Evolutionary conservation across 2,888 invertebrate species (phyloP), one percentile per base, ranked within the genome.

Genomic region (Sarcophaga variegata): DNA sequence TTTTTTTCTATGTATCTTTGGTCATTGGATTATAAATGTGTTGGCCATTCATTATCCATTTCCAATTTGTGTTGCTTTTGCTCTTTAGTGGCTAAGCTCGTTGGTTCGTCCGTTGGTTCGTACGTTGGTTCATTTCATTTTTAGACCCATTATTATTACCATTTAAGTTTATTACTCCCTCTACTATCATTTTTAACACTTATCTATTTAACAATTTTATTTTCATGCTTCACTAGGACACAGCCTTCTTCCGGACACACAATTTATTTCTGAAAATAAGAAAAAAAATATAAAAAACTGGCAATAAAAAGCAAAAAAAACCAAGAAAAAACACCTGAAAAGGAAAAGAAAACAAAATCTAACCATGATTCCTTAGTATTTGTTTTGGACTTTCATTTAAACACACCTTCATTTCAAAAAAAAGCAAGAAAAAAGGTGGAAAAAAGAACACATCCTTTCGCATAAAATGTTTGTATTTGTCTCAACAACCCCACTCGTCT

Each of bases 121-220:
- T 20, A n/a, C 59, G 3, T 67, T 77, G 71, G 62, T 71, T 64
- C 60, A n/a, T 22, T 8, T 12, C 11, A 54, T 63, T 75, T 67
- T 77, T 11, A 62, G 54, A 54, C 22, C 63, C 22, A 77, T 70
- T 74, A 60, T 64, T 79, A 74, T 70, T 69, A 64, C 80, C 75
- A 81, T 77, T 89, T 90, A 89, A 90, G 91, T 91, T 91, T 90
- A 91, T 91, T 91, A 91, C 90, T 91, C 91, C 91, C 91, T 88
- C 90, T 89, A 88, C 90, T 87, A 90, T 89, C 89, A 89, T 91
- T 91, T 89, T 90, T 90, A 90, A 89, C 90, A 90, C 91, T 91
- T 91, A 90, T 90, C 89, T 91, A 89, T 91, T 91, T 90, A 91
- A 90, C 90, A 89, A 90, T 91, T 90, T 90, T 89, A 89, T 91